Percentiles rank a stretch among this genome's conserved stretches.
Evolutionary conservation across 2,113 vertebrate genomes (phyloP).

Genomic region (Rhea pennata): DNA sequence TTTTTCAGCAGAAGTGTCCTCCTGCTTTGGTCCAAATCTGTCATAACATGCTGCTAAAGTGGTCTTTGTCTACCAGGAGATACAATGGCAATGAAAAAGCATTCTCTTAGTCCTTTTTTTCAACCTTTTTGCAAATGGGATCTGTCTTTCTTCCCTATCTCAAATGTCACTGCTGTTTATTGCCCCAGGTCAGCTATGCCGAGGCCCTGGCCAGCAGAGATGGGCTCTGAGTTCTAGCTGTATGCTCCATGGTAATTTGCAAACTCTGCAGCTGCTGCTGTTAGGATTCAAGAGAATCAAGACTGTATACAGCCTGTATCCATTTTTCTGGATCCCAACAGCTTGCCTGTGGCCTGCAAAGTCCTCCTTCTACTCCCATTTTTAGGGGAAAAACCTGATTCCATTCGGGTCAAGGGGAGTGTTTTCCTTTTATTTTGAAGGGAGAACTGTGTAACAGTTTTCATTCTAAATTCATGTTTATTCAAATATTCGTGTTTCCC

Average conservation of each 20-base stretch:
- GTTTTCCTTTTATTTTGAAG: neutral
- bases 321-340: neutral
- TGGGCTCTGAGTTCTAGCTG: neutral
- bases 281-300: neutral
- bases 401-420: rapidly evolving
- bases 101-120: slow-evolving; percentile 51
- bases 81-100: slow-evolving; percentile 5
- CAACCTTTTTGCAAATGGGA: slow-evolving; percentile 59
- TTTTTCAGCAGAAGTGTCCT: neutral
- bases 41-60: neutral
- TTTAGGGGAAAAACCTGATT: neutral
- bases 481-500: rapidly evolving
- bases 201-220: neutral
- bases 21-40: neutral
- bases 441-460: neutral
- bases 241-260: neutral
- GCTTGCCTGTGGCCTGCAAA: neutral
- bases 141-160: slow-evolving; percentile 40
- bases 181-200: neutral
- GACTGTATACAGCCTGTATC: neutral
- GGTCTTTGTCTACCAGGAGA: slow-evolving; percentile 41
- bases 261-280: neutral
- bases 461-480: rapidly evolving
- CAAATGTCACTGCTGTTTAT: neutral
- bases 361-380: neutral